These are phyloP conservation scores for Ethmia dodecea DNA, from an alignment of 2,888 invertebrate species.

Conservation along the genomic window DNA sequence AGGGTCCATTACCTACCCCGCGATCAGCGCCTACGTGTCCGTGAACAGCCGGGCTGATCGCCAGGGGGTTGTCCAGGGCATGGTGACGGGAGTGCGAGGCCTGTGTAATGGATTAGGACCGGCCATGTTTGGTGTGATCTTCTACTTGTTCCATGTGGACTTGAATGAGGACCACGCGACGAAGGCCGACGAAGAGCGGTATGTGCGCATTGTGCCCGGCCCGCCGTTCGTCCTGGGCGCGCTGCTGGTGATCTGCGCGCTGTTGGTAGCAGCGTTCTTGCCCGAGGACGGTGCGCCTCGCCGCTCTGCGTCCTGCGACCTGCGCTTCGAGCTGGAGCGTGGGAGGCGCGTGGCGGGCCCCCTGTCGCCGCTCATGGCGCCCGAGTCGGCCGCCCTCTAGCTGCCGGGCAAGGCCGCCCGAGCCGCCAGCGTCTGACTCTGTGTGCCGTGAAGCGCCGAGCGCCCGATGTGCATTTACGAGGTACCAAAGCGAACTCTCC, in stretches of 20 bases:
- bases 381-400: slow-evolving; percentile 86
- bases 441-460: slow-evolving; percentile 36
- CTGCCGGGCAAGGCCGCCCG: slow-evolving; percentile 56
- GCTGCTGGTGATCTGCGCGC: slow-evolving; percentile 95
- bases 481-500: slow-evolving; percentile 59
- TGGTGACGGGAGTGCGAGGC: slow-evolving; percentile 99
- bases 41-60: slow-evolving; percentile 98
- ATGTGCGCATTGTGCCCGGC: slow-evolving; percentile 91
- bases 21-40: slow-evolving; percentile 98
- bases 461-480: slow-evolving; percentile 47
- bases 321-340: slow-evolving; percentile 89
- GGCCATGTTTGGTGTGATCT: slow-evolving; percentile 98
- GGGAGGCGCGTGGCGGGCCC: slow-evolving; percentile 87
- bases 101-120: slow-evolving; percentile 99
- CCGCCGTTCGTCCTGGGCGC: slow-evolving; percentile 99
- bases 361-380: slow-evolving; percentile 87
- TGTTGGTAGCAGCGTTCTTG: slow-evolving; percentile 93
- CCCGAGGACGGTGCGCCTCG: slow-evolving; percentile 78
- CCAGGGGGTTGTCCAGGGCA: slow-evolving; percentile 97
- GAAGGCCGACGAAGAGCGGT: slow-evolving; percentile 65
- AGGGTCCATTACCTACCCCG: slow-evolving; percentile 98
- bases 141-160: slow-evolving; percentile 99
- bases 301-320: slow-evolving; percentile 77
- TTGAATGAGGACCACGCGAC: slow-evolving; percentile 85
- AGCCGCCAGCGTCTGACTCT: slow-evolving; percentile 66